These are phyloP conservation scores for Neuroterus valhalla DNA, from an alignment of 1,140 invertebrate genomes.

Conservation along the genomic window DNA sequence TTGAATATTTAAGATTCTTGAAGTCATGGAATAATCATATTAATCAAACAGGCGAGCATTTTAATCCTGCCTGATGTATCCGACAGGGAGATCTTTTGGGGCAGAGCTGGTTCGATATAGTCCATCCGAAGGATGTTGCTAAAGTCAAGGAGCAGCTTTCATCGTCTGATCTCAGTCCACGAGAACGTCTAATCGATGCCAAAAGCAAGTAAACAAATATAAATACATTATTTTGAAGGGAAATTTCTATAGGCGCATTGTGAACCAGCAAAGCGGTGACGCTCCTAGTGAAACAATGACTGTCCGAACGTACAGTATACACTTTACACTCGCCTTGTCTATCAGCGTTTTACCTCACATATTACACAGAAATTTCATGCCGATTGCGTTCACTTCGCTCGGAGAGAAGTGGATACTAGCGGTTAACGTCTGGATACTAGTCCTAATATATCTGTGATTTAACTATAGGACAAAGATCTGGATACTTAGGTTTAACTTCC, in stretches of 20 bases:
- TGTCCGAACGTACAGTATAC: background rate
- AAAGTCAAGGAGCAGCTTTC: slow-evolving; percentile 97
- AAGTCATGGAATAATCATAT: no score
- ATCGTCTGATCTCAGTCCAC: slow-evolving; percentile 90
- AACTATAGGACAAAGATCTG: no score
- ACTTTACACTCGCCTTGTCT: no score
- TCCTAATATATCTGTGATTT: no score
- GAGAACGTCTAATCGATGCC: slow-evolving; percentile 92
- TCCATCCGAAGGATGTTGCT: slow-evolving; percentile 95
- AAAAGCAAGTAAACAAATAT: slow-evolving; percentile 83
- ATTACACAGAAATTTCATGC: no score
- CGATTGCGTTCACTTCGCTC: no score
- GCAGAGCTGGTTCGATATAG: slow-evolving; percentile 95
- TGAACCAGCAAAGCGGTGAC: no score
- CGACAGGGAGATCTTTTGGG: slow-evolving; percentile 89
- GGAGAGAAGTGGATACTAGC: no score
- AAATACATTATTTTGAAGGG: slow-evolving; percentile 29
- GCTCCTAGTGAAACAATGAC: no score
- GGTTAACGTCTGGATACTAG: no score
- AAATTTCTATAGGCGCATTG: slow-evolving; percentile 26
- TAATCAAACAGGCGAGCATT: slow-evolving; percentile 32
- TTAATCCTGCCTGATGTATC: slow-evolving; percentile 36
- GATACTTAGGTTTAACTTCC: no score
- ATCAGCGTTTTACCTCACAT: no score
- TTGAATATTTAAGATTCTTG: background rate